Evolutionary conservation across 2,797 vertebrate genomes (phyloP).

Genomic region (Decapterus maruadsi): DNA sequence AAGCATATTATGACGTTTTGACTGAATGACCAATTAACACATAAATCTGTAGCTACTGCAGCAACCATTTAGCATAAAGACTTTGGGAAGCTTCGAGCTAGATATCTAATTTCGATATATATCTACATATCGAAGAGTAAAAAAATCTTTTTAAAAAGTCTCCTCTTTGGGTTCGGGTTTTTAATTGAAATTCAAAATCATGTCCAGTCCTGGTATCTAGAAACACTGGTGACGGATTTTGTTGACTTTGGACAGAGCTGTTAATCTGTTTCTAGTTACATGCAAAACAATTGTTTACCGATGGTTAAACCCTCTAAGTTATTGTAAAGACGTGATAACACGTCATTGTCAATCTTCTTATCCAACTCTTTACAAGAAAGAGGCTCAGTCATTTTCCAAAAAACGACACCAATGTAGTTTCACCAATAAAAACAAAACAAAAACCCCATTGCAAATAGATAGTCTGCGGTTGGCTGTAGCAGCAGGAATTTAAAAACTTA

Average conservation of each 20-base stretch:
- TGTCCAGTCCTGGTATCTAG: background rate
- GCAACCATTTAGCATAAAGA: background rate
- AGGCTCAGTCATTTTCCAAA: background rate
- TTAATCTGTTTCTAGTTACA: background rate
- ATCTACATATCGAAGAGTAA: no score
- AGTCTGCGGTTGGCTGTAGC: background rate
- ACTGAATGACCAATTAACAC: background rate
- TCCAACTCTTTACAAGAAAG: background rate
- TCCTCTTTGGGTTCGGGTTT: no score
- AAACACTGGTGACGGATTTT: background rate
- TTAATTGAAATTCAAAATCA: background rate
- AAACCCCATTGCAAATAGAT: no score
- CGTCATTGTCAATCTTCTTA: background rate
- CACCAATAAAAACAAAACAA: no score
- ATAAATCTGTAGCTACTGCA: background rate
- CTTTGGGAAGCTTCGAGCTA: background rate
- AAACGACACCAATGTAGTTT: background rate
- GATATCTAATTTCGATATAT: no score
- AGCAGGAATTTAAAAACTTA: background rate
- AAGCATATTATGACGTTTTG: background rate
- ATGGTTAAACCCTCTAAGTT: background rate
- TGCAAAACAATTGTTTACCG: background rate
- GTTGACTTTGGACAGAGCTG: background rate
- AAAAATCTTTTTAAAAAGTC: no score
- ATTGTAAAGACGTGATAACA: background rate